Conservation (phyloP, 2,888 invertebrate species). For the Drosophila neonasuta region DNA sequence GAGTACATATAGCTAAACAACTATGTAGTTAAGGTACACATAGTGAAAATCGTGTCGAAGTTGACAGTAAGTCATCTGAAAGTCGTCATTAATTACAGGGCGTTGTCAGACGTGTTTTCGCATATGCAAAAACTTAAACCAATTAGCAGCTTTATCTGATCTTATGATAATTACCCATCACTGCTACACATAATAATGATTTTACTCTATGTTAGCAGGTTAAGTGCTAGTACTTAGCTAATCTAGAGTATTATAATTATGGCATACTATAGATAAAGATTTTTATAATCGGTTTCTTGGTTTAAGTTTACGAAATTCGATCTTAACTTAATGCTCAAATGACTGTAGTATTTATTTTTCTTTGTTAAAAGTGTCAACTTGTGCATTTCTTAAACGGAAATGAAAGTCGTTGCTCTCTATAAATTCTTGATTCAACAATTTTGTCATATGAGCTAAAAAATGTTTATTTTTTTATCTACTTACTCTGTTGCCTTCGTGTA, state of each 20-base stretch:
- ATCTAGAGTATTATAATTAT: background rate
- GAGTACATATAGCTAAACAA: constrained; percentile 24
- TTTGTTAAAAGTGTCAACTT: background rate
- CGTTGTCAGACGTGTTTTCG: constrained; percentile 37
- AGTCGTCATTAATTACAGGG: constrained; percentile 61
- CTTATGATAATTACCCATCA: constrained; percentile 36
- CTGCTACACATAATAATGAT: constrained; percentile 50
- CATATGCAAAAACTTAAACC: constrained; percentile 34
- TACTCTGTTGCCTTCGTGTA: constrained; percentile 79
- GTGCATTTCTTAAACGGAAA: background rate
- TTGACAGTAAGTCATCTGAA: constrained; percentile 67
- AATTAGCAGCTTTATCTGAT: constrained; percentile 44
- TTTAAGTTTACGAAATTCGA: background rate
- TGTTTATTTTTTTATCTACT: constrained; percentile 38
- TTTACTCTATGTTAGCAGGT: background rate
- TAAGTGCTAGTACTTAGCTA: background rate
- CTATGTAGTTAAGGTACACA: constrained; percentile 21
- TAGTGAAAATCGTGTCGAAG: constrained; percentile 55
- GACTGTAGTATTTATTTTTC: background rate
- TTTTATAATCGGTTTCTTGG: background rate
- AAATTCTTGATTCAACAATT: background rate
- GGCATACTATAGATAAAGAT: background rate
- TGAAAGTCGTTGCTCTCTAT: background rate
- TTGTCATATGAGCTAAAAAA: background rate
- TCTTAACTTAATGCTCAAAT: background rate